Evolutionary conservation across 2,113 vertebrate species (phyloP).

Genomic region (Calypte anna): DNA sequence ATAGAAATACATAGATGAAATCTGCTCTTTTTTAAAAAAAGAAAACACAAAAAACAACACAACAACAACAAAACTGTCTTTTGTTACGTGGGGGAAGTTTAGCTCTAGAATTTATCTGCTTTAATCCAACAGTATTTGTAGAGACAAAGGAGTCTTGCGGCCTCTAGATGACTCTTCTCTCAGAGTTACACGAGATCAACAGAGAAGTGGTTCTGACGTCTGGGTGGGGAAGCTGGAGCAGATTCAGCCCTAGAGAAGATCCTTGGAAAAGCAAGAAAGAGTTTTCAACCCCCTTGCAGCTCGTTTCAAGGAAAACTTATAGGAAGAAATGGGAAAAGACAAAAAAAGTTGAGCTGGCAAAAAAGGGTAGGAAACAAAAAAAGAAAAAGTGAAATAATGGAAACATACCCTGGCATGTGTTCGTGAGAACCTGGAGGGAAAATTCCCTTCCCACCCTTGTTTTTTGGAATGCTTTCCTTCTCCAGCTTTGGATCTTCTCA

Average conservation of each 20-base stretch:
- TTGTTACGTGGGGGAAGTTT: rapidly evolving
- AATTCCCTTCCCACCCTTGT: constrained; percentile 41
- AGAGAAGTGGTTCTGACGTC: not conserved
- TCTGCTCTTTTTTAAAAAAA: not conserved
- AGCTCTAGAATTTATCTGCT: not conserved
- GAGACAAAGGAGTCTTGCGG: not conserved
- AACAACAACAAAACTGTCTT: not conserved
- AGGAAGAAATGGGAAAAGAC: not conserved
- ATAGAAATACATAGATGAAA: not conserved
- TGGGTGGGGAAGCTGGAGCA: not conserved
- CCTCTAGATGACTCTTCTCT: not conserved
- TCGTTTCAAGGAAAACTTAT: not conserved
- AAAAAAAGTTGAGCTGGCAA: not conserved
- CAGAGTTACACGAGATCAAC: not conserved
- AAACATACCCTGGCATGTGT: not conserved
- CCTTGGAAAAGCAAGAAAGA: not conserved
- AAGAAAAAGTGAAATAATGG: not conserved
- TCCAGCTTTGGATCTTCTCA: not conserved
- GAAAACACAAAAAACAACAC: no score
- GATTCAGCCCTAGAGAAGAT: not conserved
- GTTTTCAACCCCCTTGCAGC: not conserved
- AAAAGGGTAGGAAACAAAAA: not conserved
- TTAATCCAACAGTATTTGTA: not conserved
- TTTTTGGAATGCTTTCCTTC: not conserved
- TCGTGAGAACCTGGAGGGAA: constrained; percentile 26